Percentiles rank a stretch among this genome's conserved stretches.
Conservation (phyloP, 2,797 vertebrate genomes). For the Smutsia gigantea region DNA sequence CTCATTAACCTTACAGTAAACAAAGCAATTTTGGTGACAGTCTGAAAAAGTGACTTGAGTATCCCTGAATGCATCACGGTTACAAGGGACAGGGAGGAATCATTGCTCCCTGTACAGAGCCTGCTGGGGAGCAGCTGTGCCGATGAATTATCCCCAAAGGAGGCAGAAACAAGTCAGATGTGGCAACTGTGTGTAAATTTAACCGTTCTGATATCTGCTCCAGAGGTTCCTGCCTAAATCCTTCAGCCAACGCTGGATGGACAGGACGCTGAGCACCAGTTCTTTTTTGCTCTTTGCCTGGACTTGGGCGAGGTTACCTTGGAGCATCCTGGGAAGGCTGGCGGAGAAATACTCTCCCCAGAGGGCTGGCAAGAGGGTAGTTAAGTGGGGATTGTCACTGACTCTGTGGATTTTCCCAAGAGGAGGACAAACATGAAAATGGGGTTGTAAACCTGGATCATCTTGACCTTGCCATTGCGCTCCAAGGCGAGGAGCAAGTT, state of each 20-base stretch:
- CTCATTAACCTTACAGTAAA: slow-evolving; percentile 48
- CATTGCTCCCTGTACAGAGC: not conserved
- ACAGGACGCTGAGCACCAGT: too few relatives aligned
- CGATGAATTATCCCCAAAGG: not conserved
- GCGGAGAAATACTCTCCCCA: not conserved
- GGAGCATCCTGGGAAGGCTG: not conserved
- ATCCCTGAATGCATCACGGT: not conserved
- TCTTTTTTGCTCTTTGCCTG: not conserved
- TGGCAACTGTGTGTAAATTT: not conserved
- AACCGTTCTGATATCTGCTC: not conserved
- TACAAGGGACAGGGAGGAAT: not conserved
- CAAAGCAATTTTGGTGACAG: slow-evolving; percentile 44
- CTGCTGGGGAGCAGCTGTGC: not conserved
- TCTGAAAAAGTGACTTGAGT: slow-evolving; percentile 23
- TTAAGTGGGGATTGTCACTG: not conserved
- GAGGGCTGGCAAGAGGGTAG: not conserved
- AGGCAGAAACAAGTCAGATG: not conserved
- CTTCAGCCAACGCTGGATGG: not conserved
- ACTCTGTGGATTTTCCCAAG: not conserved
- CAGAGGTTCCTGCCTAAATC: not conserved
- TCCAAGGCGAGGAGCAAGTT: slow-evolving; percentile 83
- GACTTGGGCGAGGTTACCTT: not conserved
- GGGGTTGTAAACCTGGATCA: slow-evolving; percentile 84
- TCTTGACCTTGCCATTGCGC: slow-evolving; percentile 82
- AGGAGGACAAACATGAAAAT: not conserved